phyloP scores from a whole-genome alignment of 2,888 invertebrate genomes.

The Phaonia tiefii region DNA sequence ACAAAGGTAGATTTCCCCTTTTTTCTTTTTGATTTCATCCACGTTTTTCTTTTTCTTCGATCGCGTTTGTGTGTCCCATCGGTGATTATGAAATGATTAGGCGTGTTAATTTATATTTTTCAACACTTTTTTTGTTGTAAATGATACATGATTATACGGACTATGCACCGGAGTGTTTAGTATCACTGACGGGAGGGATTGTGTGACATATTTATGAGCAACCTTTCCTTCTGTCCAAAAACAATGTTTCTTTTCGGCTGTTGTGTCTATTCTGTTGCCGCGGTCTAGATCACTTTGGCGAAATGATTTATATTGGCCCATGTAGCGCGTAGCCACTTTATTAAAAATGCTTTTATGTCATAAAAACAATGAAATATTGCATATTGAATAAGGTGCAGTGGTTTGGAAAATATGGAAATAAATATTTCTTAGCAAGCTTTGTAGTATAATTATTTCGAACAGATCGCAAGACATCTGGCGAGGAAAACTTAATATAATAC shows the following conservation, averaged over 20 bases:
- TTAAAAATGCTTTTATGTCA: constrained; percentile 24
- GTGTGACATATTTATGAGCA: neutral
- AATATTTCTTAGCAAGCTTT: no score
- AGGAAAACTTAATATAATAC: no score
- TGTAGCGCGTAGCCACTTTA: constrained; percentile 20
- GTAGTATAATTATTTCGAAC: no score
- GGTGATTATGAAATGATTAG: constrained; percentile 71
- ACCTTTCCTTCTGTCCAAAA: neutral
- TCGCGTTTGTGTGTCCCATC: constrained; percentile 43
- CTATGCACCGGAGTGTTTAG: constrained; percentile 39
- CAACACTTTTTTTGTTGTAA: constrained; percentile 65
- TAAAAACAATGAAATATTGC: constrained; percentile 24
- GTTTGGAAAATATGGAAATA: neutral
- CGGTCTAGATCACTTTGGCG: constrained; percentile 14
- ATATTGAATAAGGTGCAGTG: constrained; percentile 33
- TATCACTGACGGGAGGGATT: neutral
- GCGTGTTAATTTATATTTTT: constrained; percentile 71
- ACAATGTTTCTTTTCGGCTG: neutral
- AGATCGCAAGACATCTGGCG: no score
- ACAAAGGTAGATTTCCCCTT: no score
- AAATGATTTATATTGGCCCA: constrained; percentile 27
- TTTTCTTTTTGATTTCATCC: constrained; percentile 7
- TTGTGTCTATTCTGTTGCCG: constrained; percentile 7
- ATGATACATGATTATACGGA: constrained; percentile 23
- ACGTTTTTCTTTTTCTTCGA: neutral